Evolutionary conservation across 2,113 vertebrate species (phyloP), one percentile per base, ranked within the genome.

Genomic region (Egretta garzetta): DNA sequence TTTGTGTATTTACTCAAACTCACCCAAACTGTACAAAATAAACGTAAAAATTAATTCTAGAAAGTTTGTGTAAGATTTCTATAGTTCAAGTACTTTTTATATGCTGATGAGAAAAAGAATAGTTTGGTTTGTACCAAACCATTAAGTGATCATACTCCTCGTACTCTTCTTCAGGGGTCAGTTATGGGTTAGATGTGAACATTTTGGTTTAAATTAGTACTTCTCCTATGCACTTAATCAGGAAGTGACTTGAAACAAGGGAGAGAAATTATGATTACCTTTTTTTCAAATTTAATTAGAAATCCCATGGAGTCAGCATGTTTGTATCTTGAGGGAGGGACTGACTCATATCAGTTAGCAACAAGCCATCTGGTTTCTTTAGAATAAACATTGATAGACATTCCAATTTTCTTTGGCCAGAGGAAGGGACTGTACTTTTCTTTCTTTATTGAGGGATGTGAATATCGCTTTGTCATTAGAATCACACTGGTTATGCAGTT

Each of bases 211-310:
- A 84, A 84, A 68, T 60, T 50, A 63, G 11, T 67, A 55, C 33
- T 80, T 88, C 47, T 80, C 19, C 5, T 60, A 52, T 41, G n/a
- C 18, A 86, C 14, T 71, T 74, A 84, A 91, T 75, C n/a, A 87
- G 43, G 93, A 90, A 89, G 30, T 18, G 33, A 74, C 41, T 77
- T 77, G 64, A 96, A 96, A 93, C 19, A 74, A 50, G 37, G 55
- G 15, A 92, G 45, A 50, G 5, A 93, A 95, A 86, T 77, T 88
- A 73, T 80, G 15, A 81, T 86, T 86, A 73, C 9, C 24, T 67
- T 88, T 74, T 89, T 89, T 86, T 82, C 77, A 82, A 82, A 84
- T 81, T 81, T 94, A 95, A 68, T 89, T 94, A 85, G 37, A 85
- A 93, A 91, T 87, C 55, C 53, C 64, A 67, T 24, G 26, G 43